Base-by-base conservation (phyloP, 2,797 vertebrate species). In the Acropternis orthonyx region DNA sequence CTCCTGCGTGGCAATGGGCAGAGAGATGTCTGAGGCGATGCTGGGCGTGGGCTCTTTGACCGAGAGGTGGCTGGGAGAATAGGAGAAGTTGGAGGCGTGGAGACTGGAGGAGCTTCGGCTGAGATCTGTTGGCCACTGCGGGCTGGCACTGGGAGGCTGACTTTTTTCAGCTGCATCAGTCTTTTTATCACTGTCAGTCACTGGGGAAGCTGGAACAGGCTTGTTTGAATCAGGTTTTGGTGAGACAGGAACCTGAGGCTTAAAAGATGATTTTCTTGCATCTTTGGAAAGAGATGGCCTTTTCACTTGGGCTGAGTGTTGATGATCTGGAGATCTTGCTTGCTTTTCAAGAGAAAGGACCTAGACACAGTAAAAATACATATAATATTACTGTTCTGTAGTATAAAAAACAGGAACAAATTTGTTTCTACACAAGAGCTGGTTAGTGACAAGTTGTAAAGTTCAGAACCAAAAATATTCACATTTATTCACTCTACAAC, bases 11-110 rank as follows among this genome's bases (percentile, higher is more conserved):
- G 99, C 98, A 6, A 98, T 98, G 18, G 99, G 98, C 96, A 99
- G 98, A 7, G 99, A 99, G 79, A 99, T 98, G 95, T 99, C 99
- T 0, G 99, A 99, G 12, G 99, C 99, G 41, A 99, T 99, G 97
- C 99, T 99, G n/a, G 99, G 99, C 5, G 99, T 99, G 10, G 99
- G 98, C 86, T 99, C 99, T 95, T 99, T 99, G 79, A 98, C 97
- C 0, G 98, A 98, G 39, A 98, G 94, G 86, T 98, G 97, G 93
- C 98, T 98, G 44, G 98, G 98, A 18, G 99, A 99, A 32, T 96
- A 98, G 1, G 98, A 97, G 81, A 97, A 90, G 74, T 75, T 96
- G 79, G 97, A 93, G 74, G 98, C 98, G 24, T 98, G 98, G 36
- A 99, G 98, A 71, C 98, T 99, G 55, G 98, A 99, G 54, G 96